A percentile compares a stretch with the other conserved stretches of the same genome.
phyloP scores from a whole-genome alignment of 1,140 invertebrate genomes.

The Drosophila sp. region DNA sequence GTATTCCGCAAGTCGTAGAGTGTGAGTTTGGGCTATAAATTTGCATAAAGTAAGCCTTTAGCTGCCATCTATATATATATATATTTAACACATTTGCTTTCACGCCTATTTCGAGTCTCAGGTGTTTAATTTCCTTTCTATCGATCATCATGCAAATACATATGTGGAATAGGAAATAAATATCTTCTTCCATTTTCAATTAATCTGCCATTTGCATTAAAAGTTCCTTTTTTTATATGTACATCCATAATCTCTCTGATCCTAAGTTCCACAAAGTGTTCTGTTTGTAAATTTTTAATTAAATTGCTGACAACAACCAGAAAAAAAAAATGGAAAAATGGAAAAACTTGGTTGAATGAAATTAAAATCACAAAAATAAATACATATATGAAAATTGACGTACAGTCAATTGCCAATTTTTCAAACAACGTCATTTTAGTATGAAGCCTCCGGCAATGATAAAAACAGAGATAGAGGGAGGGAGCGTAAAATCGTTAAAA shows the following conservation, averaged over 20 bases:
- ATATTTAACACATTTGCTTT: too few relatives aligned
- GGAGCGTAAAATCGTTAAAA: conserved; percentile 56
- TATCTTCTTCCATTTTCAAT: background rate
- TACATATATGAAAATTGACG: too few relatives aligned
- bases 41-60: background rate
- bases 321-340: background rate
- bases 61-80: too few relatives aligned
- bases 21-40: background rate
- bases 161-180: too few relatives aligned
- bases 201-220: background rate
- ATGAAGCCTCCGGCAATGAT: conserved; percentile 8
- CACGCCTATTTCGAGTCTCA: too few relatives aligned
- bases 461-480: background rate
- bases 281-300: conserved; percentile 7
- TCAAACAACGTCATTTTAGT: background rate
- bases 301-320: background rate
- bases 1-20: too few relatives aligned
- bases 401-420: background rate
- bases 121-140: too few relatives aligned
- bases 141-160: too few relatives aligned
- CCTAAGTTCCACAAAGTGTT: background rate
- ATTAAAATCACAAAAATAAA: conserved; percentile 58
- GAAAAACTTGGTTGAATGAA: conserved; percentile 7
- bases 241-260: background rate
- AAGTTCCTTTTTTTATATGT: background rate